phyloP scores from a whole-genome alignment of 2,888 invertebrate species.

The Anorthoa munda region DNA sequence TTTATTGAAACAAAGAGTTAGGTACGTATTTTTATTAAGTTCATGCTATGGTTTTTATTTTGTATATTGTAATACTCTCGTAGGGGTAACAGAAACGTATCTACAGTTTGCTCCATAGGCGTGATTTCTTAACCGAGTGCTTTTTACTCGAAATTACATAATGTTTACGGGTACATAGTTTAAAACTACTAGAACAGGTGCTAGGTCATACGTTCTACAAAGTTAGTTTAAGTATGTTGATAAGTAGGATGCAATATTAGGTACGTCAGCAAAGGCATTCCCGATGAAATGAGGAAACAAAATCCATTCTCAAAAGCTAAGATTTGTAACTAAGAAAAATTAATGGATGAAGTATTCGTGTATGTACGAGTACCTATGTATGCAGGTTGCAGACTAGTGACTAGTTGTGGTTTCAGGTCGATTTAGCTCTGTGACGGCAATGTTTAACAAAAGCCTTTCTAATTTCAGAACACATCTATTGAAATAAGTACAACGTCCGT shows the following conservation, averaged over 20 bases:
- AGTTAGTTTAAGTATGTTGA: slow-evolving; percentile 32
- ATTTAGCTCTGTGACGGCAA: slow-evolving; percentile 7
- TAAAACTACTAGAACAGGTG: slow-evolving; percentile 45
- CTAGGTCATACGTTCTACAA: slow-evolving; percentile 49
- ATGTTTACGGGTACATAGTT: slow-evolving; percentile 12
- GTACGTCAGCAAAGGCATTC: slow-evolving; percentile 59
- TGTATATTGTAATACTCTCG: not conserved
- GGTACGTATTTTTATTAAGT: not conserved
- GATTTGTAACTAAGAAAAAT: slow-evolving; percentile 49
- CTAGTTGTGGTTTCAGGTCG: slow-evolving; percentile 4
- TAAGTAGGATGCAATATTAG: slow-evolving; percentile 57
- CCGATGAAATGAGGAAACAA: slow-evolving; percentile 57
- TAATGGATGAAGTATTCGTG: slow-evolving; percentile 58
- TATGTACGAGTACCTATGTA: slow-evolving; percentile 37
- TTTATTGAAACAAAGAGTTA: slow-evolving; percentile 4
- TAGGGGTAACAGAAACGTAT: not conserved
- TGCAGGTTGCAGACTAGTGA: slow-evolving; percentile 41
- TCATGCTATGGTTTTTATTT: not conserved
- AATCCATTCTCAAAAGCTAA: slow-evolving; percentile 61
- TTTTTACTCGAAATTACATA: slow-evolving; percentile 16
- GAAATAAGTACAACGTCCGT: not conserved
- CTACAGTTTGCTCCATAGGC: not conserved
- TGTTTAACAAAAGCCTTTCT: slow-evolving; percentile 17
- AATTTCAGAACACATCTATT: slow-evolving; percentile 9
- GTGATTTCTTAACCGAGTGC: not conserved